A percentile compares a stretch with the other conserved stretches of the same genome.
phyloP scores from a whole-genome alignment of 2,797 vertebrate genomes.

The Novumbra hubbsi region DNA sequence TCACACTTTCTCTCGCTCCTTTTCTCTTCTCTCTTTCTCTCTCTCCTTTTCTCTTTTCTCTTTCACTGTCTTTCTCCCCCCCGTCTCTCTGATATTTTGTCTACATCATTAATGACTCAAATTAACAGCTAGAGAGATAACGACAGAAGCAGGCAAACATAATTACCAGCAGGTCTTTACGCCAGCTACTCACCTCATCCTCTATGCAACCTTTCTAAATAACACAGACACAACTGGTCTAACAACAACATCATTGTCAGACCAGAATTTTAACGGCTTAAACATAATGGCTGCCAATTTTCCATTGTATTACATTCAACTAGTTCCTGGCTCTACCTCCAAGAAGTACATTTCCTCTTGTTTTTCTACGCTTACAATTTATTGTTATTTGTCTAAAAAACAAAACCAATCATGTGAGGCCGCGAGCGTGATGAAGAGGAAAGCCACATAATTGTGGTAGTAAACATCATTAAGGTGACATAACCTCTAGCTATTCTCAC shows the following conservation, averaged over 20 bases:
- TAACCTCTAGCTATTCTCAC: neutral
- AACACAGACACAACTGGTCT: slow-evolving; percentile 14
- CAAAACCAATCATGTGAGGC: neutral
- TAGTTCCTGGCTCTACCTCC: neutral
- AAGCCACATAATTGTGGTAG: neutral
- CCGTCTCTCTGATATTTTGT: neutral
- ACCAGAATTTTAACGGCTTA: neutral
- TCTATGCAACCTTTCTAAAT: neutral
- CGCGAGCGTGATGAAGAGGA: neutral
- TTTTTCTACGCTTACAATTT: neutral
- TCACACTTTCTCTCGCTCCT: too few species aligned
- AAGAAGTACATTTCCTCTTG: neutral
- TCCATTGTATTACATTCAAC: neutral
- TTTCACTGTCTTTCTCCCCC: neutral
- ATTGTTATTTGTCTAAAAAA: neutral
- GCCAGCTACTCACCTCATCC: neutral
- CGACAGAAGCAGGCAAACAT: neutral
- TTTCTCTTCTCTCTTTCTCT: neutral
- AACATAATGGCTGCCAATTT: neutral
- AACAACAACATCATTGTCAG: slow-evolving; percentile 13
- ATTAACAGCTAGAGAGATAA: neutral
- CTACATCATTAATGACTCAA: neutral
- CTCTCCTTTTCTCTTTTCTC: neutral
- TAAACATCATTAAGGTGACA: neutral
- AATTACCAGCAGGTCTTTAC: neutral